phyloP scores from a whole-genome alignment of 2,113 vertebrate genomes.

The Ia io region DNA sequence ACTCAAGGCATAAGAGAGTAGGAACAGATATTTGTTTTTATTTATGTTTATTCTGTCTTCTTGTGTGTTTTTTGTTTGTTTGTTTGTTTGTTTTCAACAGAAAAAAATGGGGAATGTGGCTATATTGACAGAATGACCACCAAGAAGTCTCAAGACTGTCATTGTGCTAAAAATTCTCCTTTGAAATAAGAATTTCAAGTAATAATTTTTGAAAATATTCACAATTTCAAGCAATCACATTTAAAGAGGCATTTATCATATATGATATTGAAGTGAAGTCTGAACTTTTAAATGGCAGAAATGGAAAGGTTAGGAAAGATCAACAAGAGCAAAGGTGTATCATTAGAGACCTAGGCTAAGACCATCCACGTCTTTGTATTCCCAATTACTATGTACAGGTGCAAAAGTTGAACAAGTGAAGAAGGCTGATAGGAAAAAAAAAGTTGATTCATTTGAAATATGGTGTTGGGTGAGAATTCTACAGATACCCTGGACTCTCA shows the following conservation, averaged over 20 bases:
- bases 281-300: not conserved
- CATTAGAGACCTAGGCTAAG: not conserved
- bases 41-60: not conserved
- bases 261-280: not conserved
- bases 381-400: not conserved
- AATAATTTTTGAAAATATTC: not conserved
- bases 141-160: not conserved
- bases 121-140: slow-evolving; percentile 19
- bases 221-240: not conserved
- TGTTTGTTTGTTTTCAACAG: not conserved
- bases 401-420: not conserved
- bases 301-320: not conserved
- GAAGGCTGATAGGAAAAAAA: not conserved
- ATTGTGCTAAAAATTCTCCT: not conserved
- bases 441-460: not conserved
- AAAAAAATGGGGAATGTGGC: not conserved
- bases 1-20: not conserved
- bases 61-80: not conserved
- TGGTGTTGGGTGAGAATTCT: not conserved
- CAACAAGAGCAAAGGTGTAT: not conserved
- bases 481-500: not conserved
- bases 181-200: not conserved
- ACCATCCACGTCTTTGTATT: not conserved
- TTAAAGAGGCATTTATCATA: not conserved
- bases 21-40: not conserved